phyloP scores from a whole-genome alignment of 2,113 vertebrate species.

The Brachionichthys hirsutus region DNA sequence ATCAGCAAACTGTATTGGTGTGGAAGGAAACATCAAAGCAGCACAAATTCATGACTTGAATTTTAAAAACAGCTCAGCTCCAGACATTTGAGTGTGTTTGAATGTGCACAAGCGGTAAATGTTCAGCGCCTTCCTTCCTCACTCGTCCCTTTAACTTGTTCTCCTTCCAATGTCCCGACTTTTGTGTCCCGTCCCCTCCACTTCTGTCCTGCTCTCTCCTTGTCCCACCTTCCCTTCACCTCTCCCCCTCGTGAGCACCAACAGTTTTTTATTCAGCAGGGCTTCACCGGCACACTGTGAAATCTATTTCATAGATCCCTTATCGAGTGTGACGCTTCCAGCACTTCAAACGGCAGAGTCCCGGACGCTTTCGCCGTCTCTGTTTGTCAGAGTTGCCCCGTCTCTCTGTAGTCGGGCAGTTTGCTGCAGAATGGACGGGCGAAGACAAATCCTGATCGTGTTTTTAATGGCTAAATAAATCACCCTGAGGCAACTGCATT shows the following conservation, averaged over 20 bases:
- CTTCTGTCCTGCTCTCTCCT: neutral
- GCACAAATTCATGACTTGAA: slow-evolving; percentile 22
- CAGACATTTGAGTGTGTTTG: slow-evolving; percentile 8
- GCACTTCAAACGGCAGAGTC: slow-evolving; percentile 59
- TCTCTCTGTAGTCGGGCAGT: too few species aligned
- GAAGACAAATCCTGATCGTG: too few species aligned
- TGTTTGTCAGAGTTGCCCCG: too few species aligned
- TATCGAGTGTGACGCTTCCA: slow-evolving; percentile 58
- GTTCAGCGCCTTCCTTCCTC: neutral
- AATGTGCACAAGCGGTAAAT: slow-evolving; percentile 1
- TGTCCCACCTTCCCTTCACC: slow-evolving; percentile 15
- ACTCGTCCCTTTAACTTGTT: neutral
- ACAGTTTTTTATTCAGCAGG: slow-evolving; percentile 58
- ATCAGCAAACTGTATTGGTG: slow-evolving; percentile 2
- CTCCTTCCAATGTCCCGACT: neutral
- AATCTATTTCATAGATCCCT: slow-evolving; percentile 59
- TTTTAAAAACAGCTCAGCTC: slow-evolving; percentile 5
- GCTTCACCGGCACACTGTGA: slow-evolving; percentile 57
- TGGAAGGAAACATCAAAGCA: slow-evolving; percentile 32
- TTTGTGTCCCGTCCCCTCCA: slow-evolving; percentile 1
- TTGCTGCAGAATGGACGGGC: too few species aligned
- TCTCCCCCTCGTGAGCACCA: slow-evolving; percentile 27
- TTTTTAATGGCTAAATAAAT: too few species aligned
- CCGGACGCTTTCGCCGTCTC: slow-evolving; percentile 6
- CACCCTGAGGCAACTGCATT: too few species aligned